phyloP scores from a whole-genome alignment of 2,888 invertebrate species.

The Heteromurus nitidus region DNA sequence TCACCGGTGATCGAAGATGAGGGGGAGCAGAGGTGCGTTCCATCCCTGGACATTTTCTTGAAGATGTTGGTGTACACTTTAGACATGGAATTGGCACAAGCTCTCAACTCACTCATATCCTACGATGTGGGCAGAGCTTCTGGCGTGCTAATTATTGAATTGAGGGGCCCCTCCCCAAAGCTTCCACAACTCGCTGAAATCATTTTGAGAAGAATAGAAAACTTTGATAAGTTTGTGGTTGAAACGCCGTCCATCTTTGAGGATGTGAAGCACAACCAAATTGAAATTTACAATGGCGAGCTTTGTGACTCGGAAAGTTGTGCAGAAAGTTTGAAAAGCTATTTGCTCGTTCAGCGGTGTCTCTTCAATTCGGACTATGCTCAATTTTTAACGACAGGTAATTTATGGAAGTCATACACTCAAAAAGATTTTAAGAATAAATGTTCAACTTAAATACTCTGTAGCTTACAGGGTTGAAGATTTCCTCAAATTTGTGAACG shows the following conservation, averaged over 20 bases:
- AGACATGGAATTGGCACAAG: constrained; percentile 7
- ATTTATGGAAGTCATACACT: not conserved
- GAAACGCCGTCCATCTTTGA: not conserved
- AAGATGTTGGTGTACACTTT: not conserved
- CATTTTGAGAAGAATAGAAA: constrained; percentile 5
- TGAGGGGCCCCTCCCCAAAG: constrained; percentile 39
- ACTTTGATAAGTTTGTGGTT: not conserved
- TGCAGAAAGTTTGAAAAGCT: not conserved
- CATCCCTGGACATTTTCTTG: constrained; percentile 3
- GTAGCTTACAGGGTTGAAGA: not conserved
- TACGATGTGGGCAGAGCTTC: not conserved
- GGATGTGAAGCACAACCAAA: constrained; percentile 5
- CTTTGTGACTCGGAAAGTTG: constrained; percentile 26
- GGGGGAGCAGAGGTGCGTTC: not conserved
- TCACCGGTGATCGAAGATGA: constrained; percentile 29
- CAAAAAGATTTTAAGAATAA: not conserved
- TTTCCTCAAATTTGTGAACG: constrained; percentile 4
- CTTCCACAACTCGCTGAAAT: constrained; percentile 19
- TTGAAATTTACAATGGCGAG: not conserved
- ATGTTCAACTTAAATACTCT: not conserved
- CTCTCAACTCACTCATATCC: constrained; percentile 33
- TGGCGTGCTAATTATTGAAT: not conserved
- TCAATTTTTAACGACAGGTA: constrained; percentile 8
- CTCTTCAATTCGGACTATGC: constrained; percentile 29
- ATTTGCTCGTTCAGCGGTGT: not conserved